Base-by-base conservation (phyloP, 2,113 vertebrate genomes). In the Anoplopoma fimbria region DNA sequence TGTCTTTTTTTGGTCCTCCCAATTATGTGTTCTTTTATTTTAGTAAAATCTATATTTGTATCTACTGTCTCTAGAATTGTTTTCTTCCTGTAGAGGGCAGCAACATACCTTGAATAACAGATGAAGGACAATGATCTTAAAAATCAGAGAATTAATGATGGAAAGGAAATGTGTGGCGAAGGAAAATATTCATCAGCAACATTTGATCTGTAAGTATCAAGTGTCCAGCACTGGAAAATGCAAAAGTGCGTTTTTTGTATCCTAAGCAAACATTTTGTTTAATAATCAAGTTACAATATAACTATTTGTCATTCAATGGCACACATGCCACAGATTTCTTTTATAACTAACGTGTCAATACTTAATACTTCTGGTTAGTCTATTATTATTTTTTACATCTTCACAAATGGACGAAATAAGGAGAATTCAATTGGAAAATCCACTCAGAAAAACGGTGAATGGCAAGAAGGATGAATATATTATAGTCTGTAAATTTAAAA, bases 31-130 rank as follows among this genome's bases (percentile, higher is more conserved):
- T 1, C 0, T 75, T 75, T 62, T 51, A 14, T 36, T 60, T 3
- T 25, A 86, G 86, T 77, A 80, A 88, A 87, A 69, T 76, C 15
- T 77, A 82, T 78, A 78, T 87, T 82, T 69, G 1, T 86, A 80
- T 36, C 36, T 33, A 13, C 3, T 25, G 34, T 69, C 13, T 74
- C 8, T 40, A 13, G 12, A 77, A 12, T 34, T 3, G 2, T 0
- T 2, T 27, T 2, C 2, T 40, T 64, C 87, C 85, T 76, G 65
- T 62, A 91, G 93, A 90, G 85, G 92, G 92, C 89, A 89, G 89
- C 85, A 92, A 64, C 38, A 55, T 10, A 69, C 85, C 7, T 68
- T 4, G 33, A 61, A 81, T 81, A 40, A 38, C 33, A 31, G 9
- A 3, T 60, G 5, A 63, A 40, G 9, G 17, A 19, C 9, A 23